Base-by-base conservation (phyloP, 2,797 vertebrate genomes). In the Hephaestus fuliginosus region DNA sequence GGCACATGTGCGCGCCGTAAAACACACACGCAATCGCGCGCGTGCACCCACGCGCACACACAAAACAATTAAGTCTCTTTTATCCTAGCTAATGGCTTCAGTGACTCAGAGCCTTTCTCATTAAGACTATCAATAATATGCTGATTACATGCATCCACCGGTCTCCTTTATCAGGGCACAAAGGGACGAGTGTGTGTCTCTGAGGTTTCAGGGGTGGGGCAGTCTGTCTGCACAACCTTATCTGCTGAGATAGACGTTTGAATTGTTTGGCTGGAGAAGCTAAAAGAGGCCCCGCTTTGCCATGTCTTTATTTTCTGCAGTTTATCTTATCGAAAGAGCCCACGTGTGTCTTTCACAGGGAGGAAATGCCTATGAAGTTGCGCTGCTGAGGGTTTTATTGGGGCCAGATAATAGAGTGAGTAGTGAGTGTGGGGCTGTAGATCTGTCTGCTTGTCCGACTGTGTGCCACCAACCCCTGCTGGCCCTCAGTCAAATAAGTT, bases 41-140 rank as follows among this genome's bases (percentile, higher is more conserved):
- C 81, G 53, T 63, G 74, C 74, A 67, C 44, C 51, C 65, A 61
- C 86, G 6, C 61, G 43, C 91, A 85, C 92, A 88, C 88, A 89
- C 91, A 92, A 95, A 94, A 95, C 94, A 94, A 95, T 95, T 94
- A 95, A 90, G 90, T 84, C 89, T 88, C 90, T 94, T 90, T 95
- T 92, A 94, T 93, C 76, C 91, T 60, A 78, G 84, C 92, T 95
- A 96, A 95, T 95, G 93, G 93, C 88, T 93, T 86, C 89, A 92
- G 89, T 93, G 92, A 94, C 94, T 94, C 92, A 88, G 92, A 92
- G 89, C 86, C 88, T 89, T 91, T 92, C 91, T 92, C 89, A 95
- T 95, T 94, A 93, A 91, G 92, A 90, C 94, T 94, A 95, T 95
- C 95, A 95, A 95, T 95, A 96, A 95, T 93, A 91, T 86, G 94